Base-by-base conservation (phyloP, 2,797 vertebrate species). In the Etheostoma perlongum region DNA sequence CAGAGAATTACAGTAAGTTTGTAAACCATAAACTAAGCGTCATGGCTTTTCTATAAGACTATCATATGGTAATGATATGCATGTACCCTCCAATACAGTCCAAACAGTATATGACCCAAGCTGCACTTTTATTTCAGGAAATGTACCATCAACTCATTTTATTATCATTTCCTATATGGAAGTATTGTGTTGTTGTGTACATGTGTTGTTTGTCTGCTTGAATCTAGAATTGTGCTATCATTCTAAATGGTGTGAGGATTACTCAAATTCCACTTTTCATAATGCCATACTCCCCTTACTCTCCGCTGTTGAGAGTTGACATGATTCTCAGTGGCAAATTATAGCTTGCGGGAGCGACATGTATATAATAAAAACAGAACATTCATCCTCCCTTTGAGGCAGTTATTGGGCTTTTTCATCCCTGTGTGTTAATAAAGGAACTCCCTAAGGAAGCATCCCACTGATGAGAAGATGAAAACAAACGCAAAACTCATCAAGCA, bases 241-340 rank as follows among this genome's bases (percentile, higher is more conserved):
- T 83, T 76, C 51, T 33, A 74, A 82, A 90, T 85, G 77, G 67
- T 79, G 49, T 49, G 65, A 76, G 82, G 83, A 91, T 93, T 91
- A 89, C 71, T 69, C 40, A 78, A 76, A 86, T 79, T 85, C 78
- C 65, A 66, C 67, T 69, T 90, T 88, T 88, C 58, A 76, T 89
- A 89, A 93, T 91, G 86, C 82, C 75, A 85, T 92, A 85, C 90
- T 64, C 66, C 36, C 69, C 66, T 70, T 87, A 78, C 75, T 78
- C 76, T 80, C 65, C 47, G 70, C 73, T 54, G 79, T 61, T 76
- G 48, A 69, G 62, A 23, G 42, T 79, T 85, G 84, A 82, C 83
- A 89, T 89, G 49, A 59, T 67, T 89, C 68, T 74, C 59, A 69
- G 77, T 53, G 14, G 78, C 51, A 72, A 84, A 84, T 89, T 77